These are phyloP conservation scores for Aldrovandia affinis DNA, from an alignment of 2,797 vertebrate species.

Conservation along the genomic window DNA sequence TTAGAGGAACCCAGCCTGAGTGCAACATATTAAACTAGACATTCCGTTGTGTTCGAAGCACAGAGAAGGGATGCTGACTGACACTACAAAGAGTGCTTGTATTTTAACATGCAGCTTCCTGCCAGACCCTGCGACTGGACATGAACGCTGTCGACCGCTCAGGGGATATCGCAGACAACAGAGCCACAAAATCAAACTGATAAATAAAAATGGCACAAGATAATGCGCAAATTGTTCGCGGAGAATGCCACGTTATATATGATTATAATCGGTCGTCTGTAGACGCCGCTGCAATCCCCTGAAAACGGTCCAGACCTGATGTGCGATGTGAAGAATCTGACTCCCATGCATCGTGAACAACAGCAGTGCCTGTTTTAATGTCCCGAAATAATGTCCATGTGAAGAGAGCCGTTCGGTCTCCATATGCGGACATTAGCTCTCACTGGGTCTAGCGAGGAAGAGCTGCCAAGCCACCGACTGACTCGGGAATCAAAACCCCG, in stretches of 20 bases:
- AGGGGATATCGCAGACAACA: neutral
- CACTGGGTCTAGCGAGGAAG: conserved; percentile 39
- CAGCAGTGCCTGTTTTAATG: no score
- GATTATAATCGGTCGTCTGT: no score
- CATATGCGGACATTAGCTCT: conserved; percentile 16
- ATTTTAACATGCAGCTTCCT: conserved; percentile 60
- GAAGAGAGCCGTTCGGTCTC: neutral
- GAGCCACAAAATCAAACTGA: neutral
- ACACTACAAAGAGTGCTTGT: conserved; percentile 73
- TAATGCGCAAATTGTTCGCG: neutral
- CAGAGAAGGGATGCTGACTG: conserved; percentile 34
- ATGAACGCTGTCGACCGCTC: neutral
- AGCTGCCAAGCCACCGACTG: conserved; percentile 62
- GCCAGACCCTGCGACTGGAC: conserved; percentile 51
- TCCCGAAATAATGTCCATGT: neutral
- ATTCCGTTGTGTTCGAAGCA: conserved; percentile 56
- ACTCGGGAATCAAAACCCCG: conserved; percentile 59
- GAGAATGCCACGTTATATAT: neutral
- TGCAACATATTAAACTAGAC: conserved; percentile 68
- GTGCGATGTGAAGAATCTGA: neutral
- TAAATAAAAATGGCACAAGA: no score
- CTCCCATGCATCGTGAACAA: neutral
- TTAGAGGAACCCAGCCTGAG: conserved; percentile 8
- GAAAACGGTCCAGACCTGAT: neutral
- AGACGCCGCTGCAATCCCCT: neutral